Evolutionary conservation across 1,140 invertebrate species (phyloP).

Genomic region (Drosophila ohnishii): DNA sequence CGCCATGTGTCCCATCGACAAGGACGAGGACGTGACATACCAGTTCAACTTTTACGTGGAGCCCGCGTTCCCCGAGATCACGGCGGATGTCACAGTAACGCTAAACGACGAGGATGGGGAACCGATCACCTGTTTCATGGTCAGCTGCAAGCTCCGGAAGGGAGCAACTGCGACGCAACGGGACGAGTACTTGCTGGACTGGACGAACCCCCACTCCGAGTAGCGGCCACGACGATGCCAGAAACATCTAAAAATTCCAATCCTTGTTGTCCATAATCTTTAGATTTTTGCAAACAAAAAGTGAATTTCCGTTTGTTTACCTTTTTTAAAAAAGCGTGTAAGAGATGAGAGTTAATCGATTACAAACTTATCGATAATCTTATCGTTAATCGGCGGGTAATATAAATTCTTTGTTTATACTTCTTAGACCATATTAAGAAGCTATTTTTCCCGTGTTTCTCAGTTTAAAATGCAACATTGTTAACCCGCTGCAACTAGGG

Average conservation of each 20-base stretch:
- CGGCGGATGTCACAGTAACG: conserved; percentile 65
- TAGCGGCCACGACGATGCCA: background rate
- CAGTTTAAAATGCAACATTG: background rate
- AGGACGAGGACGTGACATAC: conserved; percentile 73
- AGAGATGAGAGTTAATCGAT: background rate
- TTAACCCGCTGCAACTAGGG: background rate
- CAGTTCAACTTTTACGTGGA: conserved; percentile 73
- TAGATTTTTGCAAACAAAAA: background rate
- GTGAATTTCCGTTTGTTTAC: background rate
- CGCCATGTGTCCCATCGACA: conserved; percentile 70
- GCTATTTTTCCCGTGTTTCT: background rate
- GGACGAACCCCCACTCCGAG: conserved; percentile 2
- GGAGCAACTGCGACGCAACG: conserved; percentile 20
- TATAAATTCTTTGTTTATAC: background rate
- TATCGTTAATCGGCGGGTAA: background rate
- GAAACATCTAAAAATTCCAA: conserved; percentile 1
- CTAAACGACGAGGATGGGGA: conserved; percentile 55
- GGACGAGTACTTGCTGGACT: conserved; percentile 33
- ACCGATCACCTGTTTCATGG: conserved; percentile 59
- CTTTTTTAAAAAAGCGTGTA: background rate
- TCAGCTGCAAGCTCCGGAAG: conserved; percentile 58
- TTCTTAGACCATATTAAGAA: background rate
- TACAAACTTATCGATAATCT: background rate
- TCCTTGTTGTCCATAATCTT: background rate
- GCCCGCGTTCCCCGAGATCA: conserved; percentile 65